Evolutionary conservation across 2,797 vertebrate genomes (phyloP).

Genomic region (Arremon brunneinucha): DNA sequence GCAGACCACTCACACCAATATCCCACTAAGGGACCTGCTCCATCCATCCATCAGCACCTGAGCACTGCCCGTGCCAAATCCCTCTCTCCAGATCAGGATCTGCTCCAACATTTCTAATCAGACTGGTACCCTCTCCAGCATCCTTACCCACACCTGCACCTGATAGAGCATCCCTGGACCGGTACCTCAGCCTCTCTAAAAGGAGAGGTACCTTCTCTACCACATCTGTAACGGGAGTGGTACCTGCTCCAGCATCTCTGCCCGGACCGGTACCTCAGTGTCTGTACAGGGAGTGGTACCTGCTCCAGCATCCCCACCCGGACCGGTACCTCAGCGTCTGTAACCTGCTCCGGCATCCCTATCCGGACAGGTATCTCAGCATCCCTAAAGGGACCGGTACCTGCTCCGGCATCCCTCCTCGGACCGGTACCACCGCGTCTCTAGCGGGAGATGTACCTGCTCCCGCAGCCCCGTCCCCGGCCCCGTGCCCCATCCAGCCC

Average conservation of each 20-base stretch:
- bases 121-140: neutral
- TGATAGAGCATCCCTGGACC: neutral
- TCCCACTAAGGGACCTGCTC: neutral
- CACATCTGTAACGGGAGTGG: neutral
- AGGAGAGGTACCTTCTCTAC: neutral
- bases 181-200: neutral
- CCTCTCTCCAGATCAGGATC: neutral
- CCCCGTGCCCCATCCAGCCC: neutral
- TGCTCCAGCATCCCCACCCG: neutral
- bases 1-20: neutral
- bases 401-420: neutral
- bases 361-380: neutral
- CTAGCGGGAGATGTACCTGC: neutral
- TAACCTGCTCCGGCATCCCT: neutral
- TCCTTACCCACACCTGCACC: neutral
- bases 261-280: neutral
- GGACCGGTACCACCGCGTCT: neutral
- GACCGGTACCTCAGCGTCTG: neutral
- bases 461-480: neutral
- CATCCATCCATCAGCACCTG: neutral
- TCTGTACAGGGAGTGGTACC: neutral
- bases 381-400: too few relatives aligned
- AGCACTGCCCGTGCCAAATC: neutral
- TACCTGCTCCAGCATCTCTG: neutral
- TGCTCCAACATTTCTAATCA: neutral